Evolutionary conservation across 2,797 vertebrate species (phyloP).

Genomic region (Pempheris klunzingeri): DNA sequence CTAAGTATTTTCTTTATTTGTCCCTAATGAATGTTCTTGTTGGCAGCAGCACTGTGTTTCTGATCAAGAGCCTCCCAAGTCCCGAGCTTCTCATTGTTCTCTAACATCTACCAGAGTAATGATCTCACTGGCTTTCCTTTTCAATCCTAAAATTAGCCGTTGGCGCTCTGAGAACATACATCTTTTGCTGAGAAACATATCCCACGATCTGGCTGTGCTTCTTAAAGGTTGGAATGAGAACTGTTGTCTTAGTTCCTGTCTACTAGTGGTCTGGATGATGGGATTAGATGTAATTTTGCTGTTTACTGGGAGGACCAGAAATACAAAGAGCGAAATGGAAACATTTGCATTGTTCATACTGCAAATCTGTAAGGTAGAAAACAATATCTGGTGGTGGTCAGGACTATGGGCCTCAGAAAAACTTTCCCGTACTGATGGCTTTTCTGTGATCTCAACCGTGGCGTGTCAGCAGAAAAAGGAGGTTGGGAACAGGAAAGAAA

Average conservation of each 20-base stretch:
- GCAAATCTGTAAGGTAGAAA: slow-evolving; percentile 44
- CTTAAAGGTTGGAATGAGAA: slow-evolving; percentile 64
- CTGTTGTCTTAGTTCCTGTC: slow-evolving; percentile 69
- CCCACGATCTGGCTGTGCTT: slow-evolving; percentile 64
- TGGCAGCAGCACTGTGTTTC: slow-evolving; percentile 72
- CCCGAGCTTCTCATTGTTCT: slow-evolving; percentile 81
- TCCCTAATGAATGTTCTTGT: slow-evolving; percentile 83
- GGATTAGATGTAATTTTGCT: slow-evolving; percentile 70
- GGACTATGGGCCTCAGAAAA: slow-evolving; percentile 16
- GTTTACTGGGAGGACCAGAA: slow-evolving; percentile 58
- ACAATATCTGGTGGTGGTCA: slow-evolving; percentile 39
- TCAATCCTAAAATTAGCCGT: slow-evolving; percentile 80
- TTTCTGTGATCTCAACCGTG: slow-evolving; percentile 49
- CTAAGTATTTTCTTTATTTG: slow-evolving; percentile 84
- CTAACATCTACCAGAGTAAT: slow-evolving; percentile 79
- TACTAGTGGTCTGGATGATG: slow-evolving; percentile 66
- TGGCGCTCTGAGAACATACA: slow-evolving; percentile 71
- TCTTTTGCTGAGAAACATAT: slow-evolving; percentile 73
- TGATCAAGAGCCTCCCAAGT: slow-evolving; percentile 75
- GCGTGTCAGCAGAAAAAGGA: not conserved
- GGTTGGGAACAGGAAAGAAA: slow-evolving; percentile 34
- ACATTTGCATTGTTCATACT: slow-evolving; percentile 42
- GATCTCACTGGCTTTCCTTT: slow-evolving; percentile 79
- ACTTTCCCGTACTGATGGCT: slow-evolving; percentile 18
- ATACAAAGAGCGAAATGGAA: slow-evolving; percentile 33